phyloP scores from a whole-genome alignment of 2,888 invertebrate species.

The Pachycephus smyrnensis region DNA sequence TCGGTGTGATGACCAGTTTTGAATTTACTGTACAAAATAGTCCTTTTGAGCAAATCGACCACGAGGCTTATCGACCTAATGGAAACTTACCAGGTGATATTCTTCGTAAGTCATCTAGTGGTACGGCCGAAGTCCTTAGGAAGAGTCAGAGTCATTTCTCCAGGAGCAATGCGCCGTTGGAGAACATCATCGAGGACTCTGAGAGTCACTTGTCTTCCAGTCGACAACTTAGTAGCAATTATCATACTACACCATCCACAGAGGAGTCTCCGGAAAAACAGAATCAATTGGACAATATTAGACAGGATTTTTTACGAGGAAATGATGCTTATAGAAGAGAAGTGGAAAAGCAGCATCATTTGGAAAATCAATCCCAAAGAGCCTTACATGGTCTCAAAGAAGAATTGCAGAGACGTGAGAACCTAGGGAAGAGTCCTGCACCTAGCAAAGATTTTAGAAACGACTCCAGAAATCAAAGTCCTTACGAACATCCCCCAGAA shows the following conservation, averaged over 20 bases:
- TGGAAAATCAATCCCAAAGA: background rate
- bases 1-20: slow-evolving; percentile 80
- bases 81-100: background rate
- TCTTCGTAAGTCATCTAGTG: background rate
- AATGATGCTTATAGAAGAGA: background rate
- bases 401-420: background rate
- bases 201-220: slow-evolving; percentile 60
- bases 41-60: slow-evolving; percentile 40
- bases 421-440: background rate
- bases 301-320: background rate
- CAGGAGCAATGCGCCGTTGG: slow-evolving; percentile 46
- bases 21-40: slow-evolving; percentile 70
- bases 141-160: slow-evolving; percentile 47
- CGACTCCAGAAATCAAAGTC: background rate
- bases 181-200: slow-evolving; percentile 62
- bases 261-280: slow-evolving; percentile 12
- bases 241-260: slow-evolving; percentile 41
- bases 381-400: background rate
- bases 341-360: background rate
- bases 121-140: slow-evolving; percentile 17
- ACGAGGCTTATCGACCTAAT: slow-evolving; percentile 14
- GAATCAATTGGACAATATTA: background rate
- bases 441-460: background rate
- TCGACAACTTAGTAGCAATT: slow-evolving; percentile 53
- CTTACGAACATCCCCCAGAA: background rate